Base-by-base conservation (phyloP, 1,140 invertebrate species). In the Drosophila takahashii region DNA sequence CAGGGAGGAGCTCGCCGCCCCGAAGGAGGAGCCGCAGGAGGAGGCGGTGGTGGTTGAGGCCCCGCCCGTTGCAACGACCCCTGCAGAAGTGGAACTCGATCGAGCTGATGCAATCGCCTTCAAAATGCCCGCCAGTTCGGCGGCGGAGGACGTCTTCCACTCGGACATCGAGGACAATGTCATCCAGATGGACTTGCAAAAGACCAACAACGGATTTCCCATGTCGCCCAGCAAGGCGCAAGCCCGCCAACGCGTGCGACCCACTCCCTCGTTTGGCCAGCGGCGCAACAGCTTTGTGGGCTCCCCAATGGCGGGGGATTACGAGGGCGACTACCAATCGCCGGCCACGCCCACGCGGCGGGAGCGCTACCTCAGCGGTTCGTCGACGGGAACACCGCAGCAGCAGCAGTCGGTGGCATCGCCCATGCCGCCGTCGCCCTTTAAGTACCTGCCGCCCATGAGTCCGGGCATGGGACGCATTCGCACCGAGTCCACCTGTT, bases 401-500 rank as follows among this genome's bases (percentile, higher is more conserved):
- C 79, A 74, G 48, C 79, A 79, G 52, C 79, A 79, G 45, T 44
- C 52, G 8, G 77, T 78, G 11, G 39, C 62, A 18, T 89, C 84
- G 1, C 80, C 85, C 9, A 79, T 79, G 60, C 50, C 53, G 5
- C 70, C 59, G 9, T 58, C 70, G 15, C 47, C 71, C 0, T 60
- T 72, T 44, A 90, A 90, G 67, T 84, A 79, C 47, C 74, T 72
- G 32, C 77, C 72, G 36, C 47, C 72, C 18, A 91, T 48, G 75
- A 90, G 84, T 56, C 84, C 77, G 2, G 84, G 79, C 8, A 53
- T 90, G 64, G 79, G 86, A 0, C 90, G 93, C 10, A 81, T 86
- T 32, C 90, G 87, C 52, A 93, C 93, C 7, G 93, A 94, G 72
- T 93, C 92, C 3, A 56, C 92, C 4, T 92, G 92, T 54, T 93